Evolutionary conservation across 2,113 vertebrate species (phyloP).

Genomic region (Helogale parvula): DNA sequence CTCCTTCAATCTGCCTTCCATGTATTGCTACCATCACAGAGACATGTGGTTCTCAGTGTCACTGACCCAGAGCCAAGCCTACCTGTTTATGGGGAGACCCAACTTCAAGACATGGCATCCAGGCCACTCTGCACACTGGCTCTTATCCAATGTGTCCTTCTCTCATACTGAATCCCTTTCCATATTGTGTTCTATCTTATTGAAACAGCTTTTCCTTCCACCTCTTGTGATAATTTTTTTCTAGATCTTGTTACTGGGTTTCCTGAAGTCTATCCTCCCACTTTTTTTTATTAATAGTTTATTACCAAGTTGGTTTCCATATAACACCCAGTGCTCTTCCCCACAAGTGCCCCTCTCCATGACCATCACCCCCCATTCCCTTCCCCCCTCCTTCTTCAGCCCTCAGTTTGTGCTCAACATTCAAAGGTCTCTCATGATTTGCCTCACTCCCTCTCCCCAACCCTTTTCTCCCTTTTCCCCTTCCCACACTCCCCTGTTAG

Average conservation of each 20-base stretch:
- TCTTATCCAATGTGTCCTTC: neutral
- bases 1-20: neutral
- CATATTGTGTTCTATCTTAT: neutral
- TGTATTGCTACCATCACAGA: neutral
- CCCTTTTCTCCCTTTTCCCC: too few relatives aligned
- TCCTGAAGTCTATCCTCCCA: neutral
- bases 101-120: neutral
- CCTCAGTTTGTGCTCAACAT: too few relatives aligned
- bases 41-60: neutral
- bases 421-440: too few relatives aligned
- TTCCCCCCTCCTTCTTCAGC: too few relatives aligned
- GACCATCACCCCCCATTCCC: too few relatives aligned
- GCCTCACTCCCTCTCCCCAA: too few relatives aligned
- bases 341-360: too few relatives aligned
- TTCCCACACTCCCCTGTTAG: too few relatives aligned
- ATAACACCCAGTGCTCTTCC: too few relatives aligned
- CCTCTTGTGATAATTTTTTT: neutral
- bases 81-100: neutral
- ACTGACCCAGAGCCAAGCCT: neutral
- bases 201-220: neutral
- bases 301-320: too few relatives aligned
- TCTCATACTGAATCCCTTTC: neutral
- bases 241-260: neutral
- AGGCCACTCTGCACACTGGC: accelerated
- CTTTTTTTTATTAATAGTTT: too few relatives aligned